Percentiles rank a stretch among this genome's conserved stretches.
Evolutionary conservation across 1,140 invertebrate species (phyloP).

Genomic region (Tenebrio molitor): DNA sequence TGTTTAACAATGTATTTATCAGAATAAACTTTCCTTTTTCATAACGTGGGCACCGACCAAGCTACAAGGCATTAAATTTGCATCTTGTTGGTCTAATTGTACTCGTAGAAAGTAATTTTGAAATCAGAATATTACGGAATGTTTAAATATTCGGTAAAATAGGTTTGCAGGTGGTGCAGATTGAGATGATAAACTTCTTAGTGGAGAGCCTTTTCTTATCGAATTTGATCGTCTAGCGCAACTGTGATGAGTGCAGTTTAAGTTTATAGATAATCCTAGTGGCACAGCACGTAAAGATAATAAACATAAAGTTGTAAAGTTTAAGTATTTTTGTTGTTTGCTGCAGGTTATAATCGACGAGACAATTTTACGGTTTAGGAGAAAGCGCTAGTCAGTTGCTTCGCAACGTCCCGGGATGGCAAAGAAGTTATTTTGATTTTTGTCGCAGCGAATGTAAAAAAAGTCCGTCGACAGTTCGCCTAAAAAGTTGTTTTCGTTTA

Average conservation of each 20-base stretch:
- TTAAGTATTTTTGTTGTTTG: slow-evolving; percentile 24
- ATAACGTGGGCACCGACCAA: too few species aligned
- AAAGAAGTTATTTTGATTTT: slow-evolving; percentile 28
- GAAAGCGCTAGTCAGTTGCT: neutral
- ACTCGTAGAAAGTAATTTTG: too few species aligned
- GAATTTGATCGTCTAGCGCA: too few species aligned
- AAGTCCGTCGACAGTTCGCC: neutral
- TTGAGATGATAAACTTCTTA: too few species aligned
- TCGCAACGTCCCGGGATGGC: slow-evolving; percentile 1
- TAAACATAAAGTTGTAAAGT: slow-evolving; percentile 22
- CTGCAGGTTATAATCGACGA: slow-evolving; percentile 13
- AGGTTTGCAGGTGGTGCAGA: too few species aligned
- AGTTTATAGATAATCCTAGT: slow-evolving; percentile 5
- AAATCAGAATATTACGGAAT: too few species aligned
- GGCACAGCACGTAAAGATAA: slow-evolving; percentile 19
- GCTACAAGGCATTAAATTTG: too few species aligned
- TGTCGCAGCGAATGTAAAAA: slow-evolving; percentile 24
- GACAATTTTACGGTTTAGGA: slow-evolving; percentile 16
- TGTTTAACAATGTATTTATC: too few species aligned
- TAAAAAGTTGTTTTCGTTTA: slow-evolving; percentile 39
- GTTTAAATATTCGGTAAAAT: too few species aligned
- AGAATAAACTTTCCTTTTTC: too few species aligned
- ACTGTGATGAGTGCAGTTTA: slow-evolving; percentile 2
- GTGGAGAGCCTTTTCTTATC: too few species aligned
- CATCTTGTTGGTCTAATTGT: too few species aligned